Evolutionary conservation across 2,888 invertebrate species (phyloP), one percentile per base, ranked within the genome.

Genomic region (Sycophila texana): DNA sequence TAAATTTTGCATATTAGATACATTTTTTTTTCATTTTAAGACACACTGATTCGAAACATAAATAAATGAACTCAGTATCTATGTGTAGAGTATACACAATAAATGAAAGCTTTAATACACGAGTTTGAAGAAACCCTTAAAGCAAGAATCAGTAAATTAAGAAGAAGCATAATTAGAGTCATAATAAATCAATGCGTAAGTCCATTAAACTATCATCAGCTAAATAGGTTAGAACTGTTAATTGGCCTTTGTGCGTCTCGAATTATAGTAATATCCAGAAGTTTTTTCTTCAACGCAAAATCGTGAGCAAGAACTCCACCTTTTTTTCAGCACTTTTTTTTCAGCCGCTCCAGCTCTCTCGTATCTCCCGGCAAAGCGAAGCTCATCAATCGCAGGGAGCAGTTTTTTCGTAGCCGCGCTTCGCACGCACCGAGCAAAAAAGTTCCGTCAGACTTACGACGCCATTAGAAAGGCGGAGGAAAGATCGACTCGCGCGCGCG

Each of bases 381-480:
- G 61, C 75, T 22, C 75, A 68, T 75, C 60, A 75, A 68, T 75
- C 68, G 68, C 18, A 26, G 30, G 51, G 30, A 67, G 53, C 53
- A 72, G 58, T 74, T 74, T 74, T 60, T 66, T 30, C 13, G 70
- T 67, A 49, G 53, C 26, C 51, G 55, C 57, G 39, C 4, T 68
- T 18, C 30, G 53, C 68, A 74, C 67, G 39, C 18, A 30, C 49
- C 39, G 18, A 61, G 51, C 66, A 58, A 73, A 75, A 60, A 77
- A 39, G 51, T 60, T 60, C n/a, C 68, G 26, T 61, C 53, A 47
- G 61, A 76, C 71, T 57, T 77, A 77, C 65, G 77, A 71, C 20
- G 71, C 77, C 77, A 71, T 71, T 77, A 65, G 71, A 65, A 77
- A 65, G 76, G 14, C 30, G 7, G 7, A 30, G 4, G 7, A 22